A percentile compares a stretch with the other conserved stretches of the same genome.
Conservation (phyloP, 1,140 invertebrate species). For the Eumaeus atala region DNA sequence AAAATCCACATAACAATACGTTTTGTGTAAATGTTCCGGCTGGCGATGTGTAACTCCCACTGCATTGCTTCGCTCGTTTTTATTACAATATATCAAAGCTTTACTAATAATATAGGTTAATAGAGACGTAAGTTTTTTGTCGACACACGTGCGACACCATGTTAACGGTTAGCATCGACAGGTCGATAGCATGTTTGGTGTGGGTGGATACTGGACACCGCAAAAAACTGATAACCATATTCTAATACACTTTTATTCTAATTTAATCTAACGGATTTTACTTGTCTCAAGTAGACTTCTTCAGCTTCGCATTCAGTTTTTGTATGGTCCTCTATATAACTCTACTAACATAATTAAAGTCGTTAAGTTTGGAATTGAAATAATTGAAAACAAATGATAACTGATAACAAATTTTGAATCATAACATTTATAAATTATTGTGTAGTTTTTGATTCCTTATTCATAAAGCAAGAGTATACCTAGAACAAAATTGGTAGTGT, state of each 20-base stretch:
- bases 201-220: not conserved
- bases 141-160: not conserved
- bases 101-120: slow-evolving; percentile 3
- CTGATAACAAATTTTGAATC: too few relatives aligned
- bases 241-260: not conserved
- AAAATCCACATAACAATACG: too few relatives aligned
- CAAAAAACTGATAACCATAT: slow-evolving; percentile 3
- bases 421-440: too few relatives aligned
- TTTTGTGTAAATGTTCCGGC: not conserved
- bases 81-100: slow-evolving; percentile 5
- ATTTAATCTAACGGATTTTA: not conserved
- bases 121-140: not conserved
- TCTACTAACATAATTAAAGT: too few relatives aligned
- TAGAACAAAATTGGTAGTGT: too few relatives aligned
- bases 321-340: too few relatives aligned
- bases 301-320: too few relatives aligned
- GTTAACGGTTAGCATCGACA: not conserved
- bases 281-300: too few relatives aligned
- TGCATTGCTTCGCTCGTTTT: not conserved
- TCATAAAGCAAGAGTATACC: too few relatives aligned
- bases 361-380: too few relatives aligned
- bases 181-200: not conserved
- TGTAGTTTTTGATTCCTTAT: too few relatives aligned
- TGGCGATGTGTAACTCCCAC: not conserved
- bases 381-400: too few relatives aligned